phyloP scores from a whole-genome alignment of 2,113 vertebrate species.

The Baryphthengus martii region DNA sequence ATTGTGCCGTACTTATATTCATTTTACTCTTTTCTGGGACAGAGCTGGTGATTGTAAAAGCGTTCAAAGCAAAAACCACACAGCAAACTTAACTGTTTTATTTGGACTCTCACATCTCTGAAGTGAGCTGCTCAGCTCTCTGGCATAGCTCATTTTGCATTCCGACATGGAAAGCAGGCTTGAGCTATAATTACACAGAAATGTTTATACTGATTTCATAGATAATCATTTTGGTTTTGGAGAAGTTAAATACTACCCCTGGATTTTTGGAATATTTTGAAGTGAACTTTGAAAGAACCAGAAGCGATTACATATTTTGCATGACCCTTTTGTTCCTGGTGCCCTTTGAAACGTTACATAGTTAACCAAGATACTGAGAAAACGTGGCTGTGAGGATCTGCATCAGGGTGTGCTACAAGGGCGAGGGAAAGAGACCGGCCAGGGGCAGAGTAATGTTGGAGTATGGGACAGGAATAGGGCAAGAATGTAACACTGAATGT shows the following conservation, averaged over 20 bases:
- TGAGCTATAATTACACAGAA: not conserved
- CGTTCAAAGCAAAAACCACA: not conserved
- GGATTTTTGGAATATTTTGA: not conserved
- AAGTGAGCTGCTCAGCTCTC: not conserved
- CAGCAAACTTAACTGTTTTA: not conserved
- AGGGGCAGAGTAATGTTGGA: not conserved
- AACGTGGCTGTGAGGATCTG: accelerated
- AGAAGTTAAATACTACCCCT: not conserved
- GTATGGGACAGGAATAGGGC: not conserved
- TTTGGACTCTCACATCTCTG: not conserved
- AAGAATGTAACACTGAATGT: not conserved
- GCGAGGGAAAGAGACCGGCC: accelerated
- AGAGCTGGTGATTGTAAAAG: not conserved
- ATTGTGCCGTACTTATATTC: not conserved
- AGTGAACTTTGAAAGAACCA: not conserved
- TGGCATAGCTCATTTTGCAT: not conserved
- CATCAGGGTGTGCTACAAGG: accelerated
- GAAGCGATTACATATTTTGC: not conserved
- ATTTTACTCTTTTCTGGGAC: not conserved
- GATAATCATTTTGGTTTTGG: not conserved
- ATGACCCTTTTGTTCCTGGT: not conserved
- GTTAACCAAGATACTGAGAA: not conserved
- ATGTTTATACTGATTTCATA: not conserved
- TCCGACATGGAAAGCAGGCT: not conserved
- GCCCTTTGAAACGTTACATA: not conserved